Evolutionary conservation across 2,797 vertebrate species (phyloP).

Genomic region (Anabacerthia variegaticeps): DNA sequence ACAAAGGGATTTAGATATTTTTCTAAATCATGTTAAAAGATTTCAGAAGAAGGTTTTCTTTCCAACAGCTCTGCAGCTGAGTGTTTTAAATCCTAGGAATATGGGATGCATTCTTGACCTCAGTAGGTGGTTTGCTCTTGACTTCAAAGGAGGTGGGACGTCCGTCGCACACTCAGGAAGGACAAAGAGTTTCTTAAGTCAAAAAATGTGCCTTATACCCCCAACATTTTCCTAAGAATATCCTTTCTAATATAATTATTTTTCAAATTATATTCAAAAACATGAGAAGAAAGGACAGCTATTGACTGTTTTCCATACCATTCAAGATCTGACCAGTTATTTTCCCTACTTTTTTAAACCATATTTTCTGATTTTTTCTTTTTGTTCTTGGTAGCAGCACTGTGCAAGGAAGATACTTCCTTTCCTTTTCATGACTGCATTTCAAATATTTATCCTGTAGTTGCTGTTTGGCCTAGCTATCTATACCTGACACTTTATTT

Average conservation of each 20-base stretch:
- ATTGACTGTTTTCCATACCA: neutral
- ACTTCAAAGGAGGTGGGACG: neutral
- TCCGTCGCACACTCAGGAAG: neutral
- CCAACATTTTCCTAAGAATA: neutral
- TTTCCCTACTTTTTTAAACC: neutral
- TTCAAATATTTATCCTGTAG: neutral
- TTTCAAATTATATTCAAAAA: neutral
- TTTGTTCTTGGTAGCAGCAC: neutral
- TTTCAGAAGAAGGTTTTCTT: neutral
- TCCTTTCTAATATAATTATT: neutral
- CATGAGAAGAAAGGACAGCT: neutral
- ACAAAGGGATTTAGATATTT: neutral
- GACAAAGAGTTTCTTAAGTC: neutral
- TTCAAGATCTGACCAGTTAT: neutral
- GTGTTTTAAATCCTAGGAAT: neutral
- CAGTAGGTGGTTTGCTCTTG: neutral
- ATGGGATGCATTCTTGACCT: neutral
- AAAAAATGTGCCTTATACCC: neutral
- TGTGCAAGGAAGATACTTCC: neutral
- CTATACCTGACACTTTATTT: neutral
- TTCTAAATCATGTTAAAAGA: neutral
- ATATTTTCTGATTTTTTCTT: neutral
- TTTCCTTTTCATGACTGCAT: neutral
- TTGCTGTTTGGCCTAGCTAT: neutral
- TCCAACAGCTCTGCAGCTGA: neutral